phyloP scores from a whole-genome alignment of 2,888 invertebrate species.

The Celastrina argiolus region DNA sequence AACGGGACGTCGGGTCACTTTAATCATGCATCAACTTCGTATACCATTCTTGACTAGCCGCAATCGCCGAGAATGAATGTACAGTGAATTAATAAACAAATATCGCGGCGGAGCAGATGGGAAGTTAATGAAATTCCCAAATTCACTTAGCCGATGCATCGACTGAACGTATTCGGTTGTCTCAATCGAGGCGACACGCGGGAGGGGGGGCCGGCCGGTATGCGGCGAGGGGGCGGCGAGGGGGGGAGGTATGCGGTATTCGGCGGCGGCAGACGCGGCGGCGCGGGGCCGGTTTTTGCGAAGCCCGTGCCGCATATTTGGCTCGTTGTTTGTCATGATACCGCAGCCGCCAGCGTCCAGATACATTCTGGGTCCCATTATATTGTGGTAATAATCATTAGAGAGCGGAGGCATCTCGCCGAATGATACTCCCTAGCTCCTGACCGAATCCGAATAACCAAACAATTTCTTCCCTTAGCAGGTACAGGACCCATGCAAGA shows the following conservation, averaged over 20 bases:
- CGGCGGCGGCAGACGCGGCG: constrained; percentile 24
- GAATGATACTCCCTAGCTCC: not conserved
- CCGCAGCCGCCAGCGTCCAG: not conserved
- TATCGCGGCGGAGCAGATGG: not conserved
- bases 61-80: not conserved
- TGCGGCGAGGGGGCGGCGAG: not conserved
- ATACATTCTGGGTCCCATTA: not conserved
- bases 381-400: not conserved
- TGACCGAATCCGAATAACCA: not conserved
- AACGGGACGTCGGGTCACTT: no score
- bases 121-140: not conserved
- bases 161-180: not conserved
- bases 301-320: constrained; percentile 16
- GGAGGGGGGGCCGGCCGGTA: not conserved
- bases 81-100: not conserved
- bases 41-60: not conserved
- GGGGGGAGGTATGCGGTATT: constrained; percentile 16
- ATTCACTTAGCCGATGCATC: not conserved
- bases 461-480: not conserved
- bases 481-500: no score
- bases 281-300: constrained; percentile 15
- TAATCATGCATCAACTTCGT: no score
- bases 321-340: constrained; percentile 21
- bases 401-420: not conserved
- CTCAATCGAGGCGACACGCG: not conserved